Percentiles rank a stretch among this genome's conserved stretches.
Evolutionary conservation across 2,888 invertebrate genomes (phyloP).

Genomic region (Timandra comae): DNA sequence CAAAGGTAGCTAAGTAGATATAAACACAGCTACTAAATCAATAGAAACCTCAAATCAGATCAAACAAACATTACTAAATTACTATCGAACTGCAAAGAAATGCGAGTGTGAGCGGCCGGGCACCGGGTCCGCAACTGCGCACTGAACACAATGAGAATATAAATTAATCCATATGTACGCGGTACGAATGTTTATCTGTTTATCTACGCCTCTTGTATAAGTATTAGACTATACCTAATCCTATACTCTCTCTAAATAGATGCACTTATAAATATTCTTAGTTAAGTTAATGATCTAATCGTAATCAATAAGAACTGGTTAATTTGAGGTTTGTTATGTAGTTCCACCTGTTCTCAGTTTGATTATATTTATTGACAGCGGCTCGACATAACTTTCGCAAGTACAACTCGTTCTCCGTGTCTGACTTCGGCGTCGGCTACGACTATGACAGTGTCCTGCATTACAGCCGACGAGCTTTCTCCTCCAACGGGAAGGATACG

Average conservation of each 20-base stretch:
- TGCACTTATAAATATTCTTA: no score
- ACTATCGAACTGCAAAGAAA: slow-evolving; percentile 18
- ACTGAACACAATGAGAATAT: slow-evolving; percentile 32
- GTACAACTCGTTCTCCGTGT: slow-evolving; percentile 78
- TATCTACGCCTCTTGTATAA: slow-evolving; percentile 6
- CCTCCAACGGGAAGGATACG: slow-evolving; percentile 80
- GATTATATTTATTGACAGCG: slow-evolving; percentile 41
- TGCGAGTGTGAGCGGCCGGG: slow-evolving; percentile 5
- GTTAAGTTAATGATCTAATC: no score
- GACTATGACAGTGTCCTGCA: slow-evolving; percentile 87
- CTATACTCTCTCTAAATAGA: no score
- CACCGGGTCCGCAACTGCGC: slow-evolving; percentile 9
- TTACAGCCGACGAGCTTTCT: slow-evolving; percentile 82
- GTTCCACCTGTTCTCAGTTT: slow-evolving; percentile 9
- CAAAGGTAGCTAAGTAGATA: no score
- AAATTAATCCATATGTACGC: slow-evolving; percentile 25
- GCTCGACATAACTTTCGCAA: slow-evolving; percentile 78
- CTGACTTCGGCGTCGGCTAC: slow-evolving; percentile 81
- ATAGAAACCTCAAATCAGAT: slow-evolving; percentile 3
- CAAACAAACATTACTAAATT: slow-evolving; percentile 7
- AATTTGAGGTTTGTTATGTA: no score
- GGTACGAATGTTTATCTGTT: slow-evolving; percentile 13
- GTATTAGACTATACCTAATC: no score
- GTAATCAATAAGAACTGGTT: no score
- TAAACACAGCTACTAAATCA: slow-evolving; percentile 4